Percentiles rank a stretch among this genome's conserved stretches.
These are phyloP conservation scores for Boulengeromyrus knoepffleri DNA, from an alignment of 2,113 vertebrate species.

Conservation along the genomic window DNA sequence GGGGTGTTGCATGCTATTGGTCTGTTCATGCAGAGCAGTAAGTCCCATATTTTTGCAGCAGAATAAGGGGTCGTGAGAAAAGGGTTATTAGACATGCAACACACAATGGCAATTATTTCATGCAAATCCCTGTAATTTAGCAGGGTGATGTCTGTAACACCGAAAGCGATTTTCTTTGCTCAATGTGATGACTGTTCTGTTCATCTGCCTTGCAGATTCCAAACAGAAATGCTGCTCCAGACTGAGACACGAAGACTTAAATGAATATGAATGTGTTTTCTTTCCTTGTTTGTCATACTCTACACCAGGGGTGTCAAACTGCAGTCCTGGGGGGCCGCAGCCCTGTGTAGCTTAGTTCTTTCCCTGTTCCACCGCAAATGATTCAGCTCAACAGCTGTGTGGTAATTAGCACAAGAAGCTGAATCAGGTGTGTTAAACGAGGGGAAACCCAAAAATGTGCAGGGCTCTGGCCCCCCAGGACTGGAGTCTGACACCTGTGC, in stretches of 20 bases:
- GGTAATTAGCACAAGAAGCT: no score
- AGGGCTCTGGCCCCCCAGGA: no score
- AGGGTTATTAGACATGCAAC: neutral
- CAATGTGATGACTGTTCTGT: neutral
- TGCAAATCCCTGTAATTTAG: neutral
- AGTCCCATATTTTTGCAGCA: neutral
- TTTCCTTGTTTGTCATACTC: neutral
- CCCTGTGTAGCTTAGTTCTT: no score
- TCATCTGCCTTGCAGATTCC: neutral
- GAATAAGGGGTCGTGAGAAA: neutral
- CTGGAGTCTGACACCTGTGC: neutral
- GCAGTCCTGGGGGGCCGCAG: no score
- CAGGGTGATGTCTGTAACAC: neutral
- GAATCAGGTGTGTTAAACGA: no score
- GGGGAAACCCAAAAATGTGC: no score
- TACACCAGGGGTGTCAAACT: no score
- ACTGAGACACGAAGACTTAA: neutral
- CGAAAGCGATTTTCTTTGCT: no score
- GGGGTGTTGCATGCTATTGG: neutral
- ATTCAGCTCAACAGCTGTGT: no score
- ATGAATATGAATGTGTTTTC: neutral
- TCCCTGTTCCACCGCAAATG: no score
- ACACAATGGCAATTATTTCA: neutral
- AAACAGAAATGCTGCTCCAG: neutral
- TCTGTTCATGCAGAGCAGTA: neutral